phyloP scores from a whole-genome alignment of 1,140 invertebrate species.

The Papilio xuthus region DNA sequence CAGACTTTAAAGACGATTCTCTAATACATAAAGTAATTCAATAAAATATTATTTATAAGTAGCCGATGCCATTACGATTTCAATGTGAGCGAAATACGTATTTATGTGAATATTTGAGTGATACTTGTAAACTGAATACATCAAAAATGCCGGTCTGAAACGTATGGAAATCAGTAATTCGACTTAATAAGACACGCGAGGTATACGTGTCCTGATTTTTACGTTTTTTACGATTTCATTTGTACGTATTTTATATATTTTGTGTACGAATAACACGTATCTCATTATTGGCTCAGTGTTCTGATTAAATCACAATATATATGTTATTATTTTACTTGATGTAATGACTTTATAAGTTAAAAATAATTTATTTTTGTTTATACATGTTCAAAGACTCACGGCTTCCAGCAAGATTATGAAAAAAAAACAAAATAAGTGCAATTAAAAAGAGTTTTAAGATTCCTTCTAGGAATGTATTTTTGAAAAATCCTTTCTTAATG shows the following conservation, averaged over 20 bases:
- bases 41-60: too few species aligned
- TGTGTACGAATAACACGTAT: constrained; percentile 4
- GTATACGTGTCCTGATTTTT: constrained; percentile 10
- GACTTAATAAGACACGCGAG: constrained; percentile 16
- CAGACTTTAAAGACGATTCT: too few species aligned
- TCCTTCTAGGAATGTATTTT: background rate
- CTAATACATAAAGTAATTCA: too few species aligned
- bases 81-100: background rate
- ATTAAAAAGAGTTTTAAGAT: too few species aligned
- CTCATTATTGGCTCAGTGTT: background rate
- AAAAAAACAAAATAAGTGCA: too few species aligned
- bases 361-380: too few species aligned
- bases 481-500: too few species aligned
- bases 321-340: background rate
- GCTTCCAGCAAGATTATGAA: too few species aligned
- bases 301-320: background rate
- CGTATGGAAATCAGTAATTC: constrained; percentile 18
- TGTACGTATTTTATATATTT: background rate
- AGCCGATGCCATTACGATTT: too few species aligned
- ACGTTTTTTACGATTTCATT: constrained; percentile 11
- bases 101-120: background rate
- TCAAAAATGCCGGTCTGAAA: background rate
- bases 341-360: too few species aligned
- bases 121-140: constrained; percentile 3
- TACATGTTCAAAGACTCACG: too few species aligned